phyloP scores from a whole-genome alignment of 2,113 vertebrate species.

The Castor canadensis region DNA sequence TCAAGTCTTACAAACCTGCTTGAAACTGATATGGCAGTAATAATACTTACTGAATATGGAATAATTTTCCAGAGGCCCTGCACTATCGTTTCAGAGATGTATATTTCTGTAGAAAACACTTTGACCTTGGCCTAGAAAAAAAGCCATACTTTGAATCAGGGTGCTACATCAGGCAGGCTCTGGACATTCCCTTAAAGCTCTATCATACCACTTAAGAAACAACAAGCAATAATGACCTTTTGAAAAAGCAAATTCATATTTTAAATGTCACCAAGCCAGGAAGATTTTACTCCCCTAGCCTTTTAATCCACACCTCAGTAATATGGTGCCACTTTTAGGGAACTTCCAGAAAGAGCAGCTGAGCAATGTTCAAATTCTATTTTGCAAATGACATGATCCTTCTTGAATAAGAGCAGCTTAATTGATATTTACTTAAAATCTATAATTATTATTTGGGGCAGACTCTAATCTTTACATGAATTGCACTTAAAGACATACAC shows the following conservation, averaged over 20 bases:
- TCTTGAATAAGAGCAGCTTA: background rate
- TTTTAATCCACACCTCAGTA: background rate
- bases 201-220: background rate
- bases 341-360: background rate
- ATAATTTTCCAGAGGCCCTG: background rate
- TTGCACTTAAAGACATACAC: background rate
- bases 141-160: background rate
- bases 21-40: background rate
- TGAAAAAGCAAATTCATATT: constrained; percentile 15
- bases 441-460: background rate
- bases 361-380: background rate
- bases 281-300: background rate
- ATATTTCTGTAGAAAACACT: background rate
- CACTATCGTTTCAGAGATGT: background rate
- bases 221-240: background rate
- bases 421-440: constrained; percentile 11
- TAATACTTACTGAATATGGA: background rate
- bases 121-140: background rate
- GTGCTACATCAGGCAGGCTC: background rate
- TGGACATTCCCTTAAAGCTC: background rate
- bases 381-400: background rate
- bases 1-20: background rate
- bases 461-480: background rate
- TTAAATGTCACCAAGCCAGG: constrained; percentile 3
- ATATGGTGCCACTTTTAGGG: background rate